These are phyloP conservation scores for Nesidiocoris tenuis DNA, from an alignment of 2,888 invertebrate species.

Conservation along the genomic window DNA sequence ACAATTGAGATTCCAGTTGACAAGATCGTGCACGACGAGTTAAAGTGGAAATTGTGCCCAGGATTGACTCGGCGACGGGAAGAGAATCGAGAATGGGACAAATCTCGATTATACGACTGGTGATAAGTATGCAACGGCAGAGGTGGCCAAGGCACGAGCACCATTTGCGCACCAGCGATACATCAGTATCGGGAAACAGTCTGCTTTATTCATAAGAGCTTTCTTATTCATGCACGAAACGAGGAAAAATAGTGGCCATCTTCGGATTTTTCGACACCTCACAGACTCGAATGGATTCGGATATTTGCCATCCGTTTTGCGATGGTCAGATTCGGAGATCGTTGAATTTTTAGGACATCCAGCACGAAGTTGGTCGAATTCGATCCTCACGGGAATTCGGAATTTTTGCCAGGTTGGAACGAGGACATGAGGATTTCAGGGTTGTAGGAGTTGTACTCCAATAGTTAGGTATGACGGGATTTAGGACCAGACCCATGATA, in stretches of 20 bases:
- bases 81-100: conserved; percentile 8
- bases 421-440: too few relatives aligned
- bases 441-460: too few relatives aligned
- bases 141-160: background rate
- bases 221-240: conserved; percentile 37
- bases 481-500: too few relatives aligned
- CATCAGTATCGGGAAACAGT: background rate
- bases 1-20: background rate
- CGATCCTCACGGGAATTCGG: too few relatives aligned
- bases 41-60: background rate
- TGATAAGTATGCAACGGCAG: conserved; percentile 24
- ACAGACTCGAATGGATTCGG: background rate
- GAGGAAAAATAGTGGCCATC: conserved; percentile 1
- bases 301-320: background rate
- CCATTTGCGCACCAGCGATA: background rate
- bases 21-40: background rate
- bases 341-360: too few relatives aligned
- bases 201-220: conserved; percentile 31
- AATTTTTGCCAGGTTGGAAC: too few relatives aligned
- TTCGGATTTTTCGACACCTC: background rate
- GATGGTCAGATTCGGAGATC: too few relatives aligned
- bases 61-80: background rate
- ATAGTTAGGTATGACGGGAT: too few relatives aligned
- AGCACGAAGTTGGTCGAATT: too few relatives aligned
- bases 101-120: conserved; percentile 32